A percentile compares a stretch with the other conserved stretches of the same genome.
phyloP scores from a whole-genome alignment of 2,113 vertebrate genomes.

The Petrocephalus microphthalmus region DNA sequence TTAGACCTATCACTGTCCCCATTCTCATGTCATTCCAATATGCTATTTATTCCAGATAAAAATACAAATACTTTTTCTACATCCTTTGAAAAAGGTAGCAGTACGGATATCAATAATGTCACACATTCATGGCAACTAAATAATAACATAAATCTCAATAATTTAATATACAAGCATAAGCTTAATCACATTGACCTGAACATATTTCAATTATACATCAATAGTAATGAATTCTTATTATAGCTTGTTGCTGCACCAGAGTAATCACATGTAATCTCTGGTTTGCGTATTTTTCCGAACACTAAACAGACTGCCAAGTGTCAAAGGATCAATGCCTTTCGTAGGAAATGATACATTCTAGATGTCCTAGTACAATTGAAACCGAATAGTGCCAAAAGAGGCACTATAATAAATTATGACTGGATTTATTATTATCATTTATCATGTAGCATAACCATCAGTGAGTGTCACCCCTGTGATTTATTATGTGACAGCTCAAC shows the following conservation, averaged over 20 bases:
- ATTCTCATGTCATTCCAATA: not conserved
- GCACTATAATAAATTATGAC: not conserved
- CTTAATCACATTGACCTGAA: not conserved
- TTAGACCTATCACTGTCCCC: not conserved
- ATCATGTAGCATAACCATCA: not conserved
- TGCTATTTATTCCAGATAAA: not conserved
- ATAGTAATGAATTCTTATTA: not conserved
- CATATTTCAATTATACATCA: not conserved
- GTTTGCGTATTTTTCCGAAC: not conserved
- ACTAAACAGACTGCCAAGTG: not conserved
- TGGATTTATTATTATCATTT: constrained; percentile 3
- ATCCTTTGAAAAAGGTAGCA: not conserved
- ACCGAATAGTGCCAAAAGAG: not conserved
- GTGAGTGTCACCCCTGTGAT: not conserved
- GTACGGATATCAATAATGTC: not conserved
- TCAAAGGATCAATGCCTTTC: not conserved
- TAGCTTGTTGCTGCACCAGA: not conserved
- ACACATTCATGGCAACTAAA: not conserved
- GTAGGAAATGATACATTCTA: not conserved
- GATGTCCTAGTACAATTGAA: not conserved
- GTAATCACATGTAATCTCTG: not conserved
- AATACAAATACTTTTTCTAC: not conserved
- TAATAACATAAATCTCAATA: not conserved
- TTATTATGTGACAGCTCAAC: not conserved
- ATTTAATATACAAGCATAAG: not conserved